Base-by-base conservation (phyloP, 2,797 vertebrate species). In the Eutrigla gurnardus region DNA sequence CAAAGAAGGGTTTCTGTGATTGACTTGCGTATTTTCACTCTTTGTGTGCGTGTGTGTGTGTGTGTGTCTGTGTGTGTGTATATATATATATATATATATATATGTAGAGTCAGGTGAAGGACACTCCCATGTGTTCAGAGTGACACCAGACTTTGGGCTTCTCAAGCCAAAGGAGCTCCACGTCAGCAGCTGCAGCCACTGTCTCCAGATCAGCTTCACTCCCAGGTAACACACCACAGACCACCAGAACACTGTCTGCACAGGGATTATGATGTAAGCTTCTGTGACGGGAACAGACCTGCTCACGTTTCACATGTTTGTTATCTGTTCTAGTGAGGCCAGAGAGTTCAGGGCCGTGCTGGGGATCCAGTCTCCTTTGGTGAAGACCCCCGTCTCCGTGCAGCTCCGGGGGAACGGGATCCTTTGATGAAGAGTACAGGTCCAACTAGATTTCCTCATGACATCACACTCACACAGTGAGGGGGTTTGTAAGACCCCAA, bases 121-220 rank as follows among this genome's bases (percentile, higher is more conserved):
- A 60, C 77, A 78, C 37, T 45, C 47, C 4, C 5, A 40, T 15
- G 93, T 90, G 13, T 98, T 99, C 77, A 77, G 71, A 7, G 81
- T 98, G 64, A 93, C 80, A 13, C 97, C 97, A 6, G 67, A 82
- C 17, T 92, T 65, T 0, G 97, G 97, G 3, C 8, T 95, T 39
- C 90, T 98, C 45, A 87, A 91, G 65, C 89, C 94, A 4, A 81
- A 83, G 3, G 43, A 86, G 42, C 77, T 65, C 39, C 85, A 84
- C 0, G 60, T 46, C 0, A 87, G 83, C 5, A 83, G 86, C 25
- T 86, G 89, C 77, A 95, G 88, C 64, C 80, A 84, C 18, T 37
- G 80, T 37, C 61, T 99, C 65, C 83, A 95, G 83, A 92, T 99
- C 90, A 93, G 82, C 89, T 99, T 99, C 88, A 96, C 93, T 36